Percentiles rank a stretch among this genome's conserved stretches.
These are phyloP conservation scores for Talpa occidentalis DNA, from an alignment of 2,113 vertebrate genomes.

Conservation along the genomic window DNA sequence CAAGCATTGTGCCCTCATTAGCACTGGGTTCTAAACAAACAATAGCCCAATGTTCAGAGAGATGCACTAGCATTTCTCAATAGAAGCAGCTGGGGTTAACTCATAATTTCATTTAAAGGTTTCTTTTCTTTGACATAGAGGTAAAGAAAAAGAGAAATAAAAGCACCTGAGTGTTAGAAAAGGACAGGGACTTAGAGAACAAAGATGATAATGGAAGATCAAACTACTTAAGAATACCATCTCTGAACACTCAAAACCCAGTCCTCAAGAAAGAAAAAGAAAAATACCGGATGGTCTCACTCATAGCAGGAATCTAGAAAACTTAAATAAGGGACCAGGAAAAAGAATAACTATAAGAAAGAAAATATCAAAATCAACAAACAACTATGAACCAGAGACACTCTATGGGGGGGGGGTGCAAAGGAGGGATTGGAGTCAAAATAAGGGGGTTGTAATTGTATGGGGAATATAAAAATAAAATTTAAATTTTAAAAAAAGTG, in stretches of 20 bases:
- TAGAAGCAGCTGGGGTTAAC: constrained; percentile 46
- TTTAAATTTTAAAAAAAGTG: too few species aligned
- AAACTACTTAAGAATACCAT: background rate
- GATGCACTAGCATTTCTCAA: constrained; percentile 59
- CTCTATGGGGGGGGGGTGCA: too few species aligned
- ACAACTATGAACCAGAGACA: too few species aligned
- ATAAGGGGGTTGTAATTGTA: too few species aligned
- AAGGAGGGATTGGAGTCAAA: too few species aligned
- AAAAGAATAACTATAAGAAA: too few species aligned
- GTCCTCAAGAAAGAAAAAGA: too few species aligned
- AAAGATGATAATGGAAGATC: background rate
- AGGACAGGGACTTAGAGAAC: background rate
- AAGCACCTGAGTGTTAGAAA: constrained; percentile 53
- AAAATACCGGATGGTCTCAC: too few species aligned
- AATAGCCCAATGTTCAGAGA: constrained; percentile 64
- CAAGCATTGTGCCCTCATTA: constrained; percentile 75
- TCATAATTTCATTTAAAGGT: constrained; percentile 58
- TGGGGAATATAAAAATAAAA: too few species aligned
- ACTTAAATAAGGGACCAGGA: too few species aligned
- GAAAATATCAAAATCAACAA: too few species aligned
- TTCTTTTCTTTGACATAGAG: constrained; percentile 60
- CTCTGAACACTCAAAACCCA: background rate
- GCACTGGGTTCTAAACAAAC: constrained; percentile 76
- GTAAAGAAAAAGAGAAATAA: constrained; percentile 64
- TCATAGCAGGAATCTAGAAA: too few species aligned